Conservation (phyloP, 1,140 invertebrate genomes). For the Helicoverpa armigera region DNA sequence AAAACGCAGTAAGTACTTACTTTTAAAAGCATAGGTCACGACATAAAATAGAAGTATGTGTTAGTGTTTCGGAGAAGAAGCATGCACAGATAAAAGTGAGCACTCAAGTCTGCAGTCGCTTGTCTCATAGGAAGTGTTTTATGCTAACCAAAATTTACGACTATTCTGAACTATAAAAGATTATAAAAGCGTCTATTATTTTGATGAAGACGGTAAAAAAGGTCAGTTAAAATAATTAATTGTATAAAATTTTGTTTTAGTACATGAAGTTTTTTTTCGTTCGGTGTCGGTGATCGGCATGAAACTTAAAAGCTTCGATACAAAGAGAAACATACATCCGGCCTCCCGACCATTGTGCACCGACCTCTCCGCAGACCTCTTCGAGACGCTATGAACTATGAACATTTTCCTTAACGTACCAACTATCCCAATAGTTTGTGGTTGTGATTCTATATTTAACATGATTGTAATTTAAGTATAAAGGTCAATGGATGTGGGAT, state of each 20-base stretch:
- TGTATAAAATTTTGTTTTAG: not conserved
- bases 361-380: conserved; percentile 24
- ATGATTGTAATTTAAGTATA: too few relatives aligned
- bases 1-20: not conserved
- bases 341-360: conserved; percentile 59
- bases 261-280: conserved; percentile 40
- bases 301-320: conserved; percentile 64
- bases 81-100: conserved; percentile 22
- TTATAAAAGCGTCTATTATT: not conserved
- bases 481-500: too few relatives aligned
- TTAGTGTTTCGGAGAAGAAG: not conserved
- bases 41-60: not conserved
- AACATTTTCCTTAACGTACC: not conserved
- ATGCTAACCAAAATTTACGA: conserved; percentile 17
- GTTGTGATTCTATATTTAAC: too few relatives aligned
- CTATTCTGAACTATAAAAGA: not conserved
- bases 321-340: conserved; percentile 68
- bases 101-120: conserved; percentile 11
- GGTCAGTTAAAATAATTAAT: too few relatives aligned
- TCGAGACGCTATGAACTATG: conserved; percentile 15
- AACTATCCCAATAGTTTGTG: not conserved
- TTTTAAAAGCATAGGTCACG: not conserved
- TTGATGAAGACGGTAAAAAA: not conserved
- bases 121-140: conserved; percentile 24
- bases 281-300: conserved; percentile 54